Evolutionary conservation across 1,140 invertebrate species (phyloP).

Genomic region (Drosophila kohkoa): DNA sequence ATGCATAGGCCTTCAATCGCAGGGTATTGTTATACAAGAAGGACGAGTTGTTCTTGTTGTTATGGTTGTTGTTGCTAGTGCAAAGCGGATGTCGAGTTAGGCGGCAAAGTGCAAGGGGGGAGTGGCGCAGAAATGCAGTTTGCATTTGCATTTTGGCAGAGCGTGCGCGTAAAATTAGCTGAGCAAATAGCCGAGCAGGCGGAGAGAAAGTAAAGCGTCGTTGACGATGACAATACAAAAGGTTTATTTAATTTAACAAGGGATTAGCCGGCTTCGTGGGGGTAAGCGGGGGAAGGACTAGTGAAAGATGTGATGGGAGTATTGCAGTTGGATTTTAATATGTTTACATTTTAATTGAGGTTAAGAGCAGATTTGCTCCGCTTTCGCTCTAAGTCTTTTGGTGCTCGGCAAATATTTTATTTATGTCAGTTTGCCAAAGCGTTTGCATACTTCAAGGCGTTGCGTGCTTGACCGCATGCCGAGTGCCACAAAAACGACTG

Average conservation of each 20-base stretch:
- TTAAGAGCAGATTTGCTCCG: conserved; percentile 70
- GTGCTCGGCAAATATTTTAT: conserved; percentile 57
- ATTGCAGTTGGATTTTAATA: conserved; percentile 62
- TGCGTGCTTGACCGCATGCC: conserved; percentile 56
- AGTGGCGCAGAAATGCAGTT: conserved; percentile 24
- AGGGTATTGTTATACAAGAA: conserved; percentile 11
- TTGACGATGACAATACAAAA: conserved; percentile 48
- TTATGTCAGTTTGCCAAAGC: conserved; percentile 52
- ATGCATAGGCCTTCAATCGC: neutral
- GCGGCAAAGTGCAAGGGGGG: neutral
- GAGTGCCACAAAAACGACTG: conserved; percentile 46
- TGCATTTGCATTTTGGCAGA: conserved; percentile 63
- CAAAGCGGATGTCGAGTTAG: conserved; percentile 39
- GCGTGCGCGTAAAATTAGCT: conserved; percentile 43
- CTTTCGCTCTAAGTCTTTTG: neutral
- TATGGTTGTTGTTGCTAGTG: conserved; percentile 25
- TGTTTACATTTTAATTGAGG: conserved; percentile 81
- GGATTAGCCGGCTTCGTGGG: conserved; percentile 33
- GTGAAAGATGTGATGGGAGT: neutral
- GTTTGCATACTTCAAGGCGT: conserved; percentile 65
- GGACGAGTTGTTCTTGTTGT: conserved; percentile 12
- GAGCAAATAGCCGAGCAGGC: conserved; percentile 33
- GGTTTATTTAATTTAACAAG: conserved; percentile 65
- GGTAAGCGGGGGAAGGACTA: neutral
- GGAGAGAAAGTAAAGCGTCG: conserved; percentile 27